A percentile compares a stretch with the other conserved stretches of the same genome.
phyloP scores from a whole-genome alignment of 2,888 invertebrate species.

The Protophormia terraenovae region DNA sequence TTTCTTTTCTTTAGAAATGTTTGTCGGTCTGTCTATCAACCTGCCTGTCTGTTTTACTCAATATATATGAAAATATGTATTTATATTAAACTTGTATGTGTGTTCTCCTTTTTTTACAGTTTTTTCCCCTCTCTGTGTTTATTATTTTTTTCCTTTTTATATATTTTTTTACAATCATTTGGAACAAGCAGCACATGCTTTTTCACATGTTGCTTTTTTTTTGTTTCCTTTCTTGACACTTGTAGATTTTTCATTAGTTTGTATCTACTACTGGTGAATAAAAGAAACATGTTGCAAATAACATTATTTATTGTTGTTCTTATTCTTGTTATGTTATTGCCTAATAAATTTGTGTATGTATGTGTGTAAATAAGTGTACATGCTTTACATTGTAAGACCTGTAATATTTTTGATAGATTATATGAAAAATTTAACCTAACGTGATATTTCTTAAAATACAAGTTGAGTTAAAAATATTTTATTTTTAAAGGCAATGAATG shows the following conservation, averaged over 20 bases:
- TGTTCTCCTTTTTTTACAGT: neutral
- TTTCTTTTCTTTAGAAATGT: neutral
- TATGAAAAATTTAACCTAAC: too few species aligned
- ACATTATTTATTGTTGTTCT: neutral
- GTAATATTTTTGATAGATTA: too few species aligned
- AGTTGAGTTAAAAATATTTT: too few species aligned
- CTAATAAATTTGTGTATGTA: too few species aligned
- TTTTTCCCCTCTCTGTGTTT: neutral
- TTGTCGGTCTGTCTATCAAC: neutral
- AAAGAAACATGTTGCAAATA: neutral
- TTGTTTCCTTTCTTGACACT: constrained; percentile 30
- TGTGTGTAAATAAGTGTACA: neutral
- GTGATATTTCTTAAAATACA: too few species aligned
- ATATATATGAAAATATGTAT: neutral
- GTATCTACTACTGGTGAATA: neutral
- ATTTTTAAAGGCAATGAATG: too few species aligned
- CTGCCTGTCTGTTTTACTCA: neutral
- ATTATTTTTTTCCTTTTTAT: neutral
- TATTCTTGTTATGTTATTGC: neutral
- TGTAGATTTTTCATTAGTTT: constrained; percentile 47
- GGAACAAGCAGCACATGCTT: constrained; percentile 40
- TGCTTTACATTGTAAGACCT: too few species aligned
- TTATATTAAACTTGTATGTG: neutral
- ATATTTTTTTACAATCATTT: neutral
- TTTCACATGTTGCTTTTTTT: constrained; percentile 59